phyloP scores from a whole-genome alignment of 2,888 invertebrate species.

The Ariolimax columbianus region DNA sequence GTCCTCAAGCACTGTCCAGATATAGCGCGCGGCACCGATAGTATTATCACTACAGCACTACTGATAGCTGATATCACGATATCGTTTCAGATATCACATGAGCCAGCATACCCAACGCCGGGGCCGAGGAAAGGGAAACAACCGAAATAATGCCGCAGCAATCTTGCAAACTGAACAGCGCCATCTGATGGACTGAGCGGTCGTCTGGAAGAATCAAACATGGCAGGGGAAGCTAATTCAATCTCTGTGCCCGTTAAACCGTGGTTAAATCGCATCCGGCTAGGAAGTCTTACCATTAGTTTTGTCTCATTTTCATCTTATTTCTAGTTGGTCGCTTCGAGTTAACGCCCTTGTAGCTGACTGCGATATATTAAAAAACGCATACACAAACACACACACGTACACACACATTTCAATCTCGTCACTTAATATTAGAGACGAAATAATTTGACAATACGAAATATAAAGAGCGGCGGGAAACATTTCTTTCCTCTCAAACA shows the following conservation, averaged over 20 bases:
- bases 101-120: background rate
- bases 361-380: too few species aligned
- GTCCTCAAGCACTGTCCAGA: too few species aligned
- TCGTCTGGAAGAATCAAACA: conserved; percentile 38
- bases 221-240: conserved; percentile 24
- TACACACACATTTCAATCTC: too few species aligned
- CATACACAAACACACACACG: too few species aligned
- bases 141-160: background rate
- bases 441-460: too few species aligned
- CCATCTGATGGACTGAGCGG: background rate
- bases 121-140: background rate
- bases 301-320: background rate
- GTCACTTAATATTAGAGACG: too few species aligned
- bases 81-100: background rate
- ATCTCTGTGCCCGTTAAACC: background rate
- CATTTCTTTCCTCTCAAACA: too few species aligned
- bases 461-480: too few species aligned
- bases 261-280: conserved; percentile 19
- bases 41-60: background rate
- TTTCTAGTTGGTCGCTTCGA: background rate
- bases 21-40: too few species aligned
- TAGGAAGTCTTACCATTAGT: conserved; percentile 21
- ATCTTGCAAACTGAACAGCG: background rate
- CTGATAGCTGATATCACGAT: background rate
- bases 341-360: background rate